These are phyloP conservation scores for Gymnopithys bicolor DNA, from an alignment of 2,797 vertebrate genomes.

Conservation along the genomic window DNA sequence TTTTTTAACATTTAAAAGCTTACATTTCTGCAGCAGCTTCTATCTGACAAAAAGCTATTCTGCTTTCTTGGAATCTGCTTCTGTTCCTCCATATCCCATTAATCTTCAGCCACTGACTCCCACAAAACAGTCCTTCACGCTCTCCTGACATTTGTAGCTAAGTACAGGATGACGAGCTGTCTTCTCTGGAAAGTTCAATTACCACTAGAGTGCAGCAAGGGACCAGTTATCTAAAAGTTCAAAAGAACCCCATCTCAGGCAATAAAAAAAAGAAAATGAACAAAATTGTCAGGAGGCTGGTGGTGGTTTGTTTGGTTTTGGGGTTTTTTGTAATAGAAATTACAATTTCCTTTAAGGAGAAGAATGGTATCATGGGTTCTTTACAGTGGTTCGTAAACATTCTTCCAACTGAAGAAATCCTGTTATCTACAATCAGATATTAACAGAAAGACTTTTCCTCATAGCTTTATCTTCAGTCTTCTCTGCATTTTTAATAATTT, in stretches of 20 bases:
- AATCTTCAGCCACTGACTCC: neutral
- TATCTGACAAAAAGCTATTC: neutral
- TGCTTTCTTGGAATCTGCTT: neutral
- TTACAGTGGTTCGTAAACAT: neutral
- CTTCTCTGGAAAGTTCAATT: neutral
- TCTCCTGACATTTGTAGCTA: neutral
- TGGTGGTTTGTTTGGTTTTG: neutral
- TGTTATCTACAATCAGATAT: neutral
- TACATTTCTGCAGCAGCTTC: neutral
- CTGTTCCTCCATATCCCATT: neutral
- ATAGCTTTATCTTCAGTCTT: neutral
- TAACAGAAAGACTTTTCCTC: neutral
- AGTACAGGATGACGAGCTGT: fast-evolving
- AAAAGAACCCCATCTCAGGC: neutral
- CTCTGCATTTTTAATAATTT: neutral
- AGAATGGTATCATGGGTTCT: neutral
- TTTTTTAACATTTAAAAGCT: neutral
- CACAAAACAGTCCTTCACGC: neutral
- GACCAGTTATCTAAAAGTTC: neutral
- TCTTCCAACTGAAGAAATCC: neutral
- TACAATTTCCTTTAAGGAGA: neutral
- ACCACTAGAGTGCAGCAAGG: slow-evolving; percentile 65
- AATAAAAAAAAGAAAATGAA: fast-evolving
- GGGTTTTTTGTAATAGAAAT: neutral
- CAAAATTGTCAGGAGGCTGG: too few relatives aligned